Evolutionary conservation across 2,888 invertebrate genomes (phyloP), one percentile per base, ranked within the genome.

Genomic region (Drosophila mimetica): DNA sequence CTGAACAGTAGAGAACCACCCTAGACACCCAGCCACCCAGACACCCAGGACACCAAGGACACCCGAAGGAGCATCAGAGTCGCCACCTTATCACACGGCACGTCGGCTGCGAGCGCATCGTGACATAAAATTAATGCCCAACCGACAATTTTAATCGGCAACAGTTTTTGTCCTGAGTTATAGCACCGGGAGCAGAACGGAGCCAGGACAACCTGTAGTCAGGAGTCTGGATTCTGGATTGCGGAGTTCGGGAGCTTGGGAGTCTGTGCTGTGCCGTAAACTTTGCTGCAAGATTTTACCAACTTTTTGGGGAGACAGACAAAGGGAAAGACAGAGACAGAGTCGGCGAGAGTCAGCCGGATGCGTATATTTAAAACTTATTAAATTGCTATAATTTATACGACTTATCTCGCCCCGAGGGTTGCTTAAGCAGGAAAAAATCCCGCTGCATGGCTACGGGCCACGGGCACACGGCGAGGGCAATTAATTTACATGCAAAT

Each of bases 331-430:
- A 59, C 44, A 64, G 61, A 54, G 59, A 59, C 44, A 64, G 61
- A 46, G 71, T 9, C 18, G 18, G 39, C 11, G 39, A 25, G 20
- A 71, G 77, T 51, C 73, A 70, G 66, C 66, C 88, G 89, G 89
- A 90, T 89, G 89, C 87, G 76, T 87, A 79, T 82, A 89, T 90
- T 89, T 90, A 81, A 87, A 90, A 90, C 88, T 90, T 90, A 90
- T 89, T 89, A 89, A 89, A 89, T 90, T 89, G 90, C 89, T 90
- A 89, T 89, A 89, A 90, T 90, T 89, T 89, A 89, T 89, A 89
- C 89, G 88, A 84, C 89, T 89, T 89, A 89, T 90, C 89, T 88
- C 70, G 69, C 63, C 77, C 76, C 25, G 71, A 74, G 88, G 83
- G 85, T 82, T 77, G 82, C 82, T 84, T 74, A 61, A 61, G 67